Evolutionary conservation across 2,888 invertebrate species (phyloP).

Genomic region (Plutella xylostella): DNA sequence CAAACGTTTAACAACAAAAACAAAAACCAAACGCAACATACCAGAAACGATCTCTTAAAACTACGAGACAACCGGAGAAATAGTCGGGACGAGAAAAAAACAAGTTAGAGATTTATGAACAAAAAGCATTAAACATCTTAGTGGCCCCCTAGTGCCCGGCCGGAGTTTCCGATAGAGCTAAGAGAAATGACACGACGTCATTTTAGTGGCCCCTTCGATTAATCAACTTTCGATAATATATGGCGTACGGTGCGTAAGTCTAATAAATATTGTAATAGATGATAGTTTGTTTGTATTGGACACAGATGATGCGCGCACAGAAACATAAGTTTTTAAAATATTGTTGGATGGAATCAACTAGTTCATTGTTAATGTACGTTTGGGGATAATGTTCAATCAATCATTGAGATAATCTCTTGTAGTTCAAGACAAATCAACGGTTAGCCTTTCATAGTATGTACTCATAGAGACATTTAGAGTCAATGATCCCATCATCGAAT

Average conservation of each 20-base stretch:
- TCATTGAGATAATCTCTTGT: too few relatives aligned
- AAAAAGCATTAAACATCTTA: slow-evolving; percentile 43
- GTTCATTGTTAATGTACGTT: too few relatives aligned
- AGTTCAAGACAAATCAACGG: too few relatives aligned
- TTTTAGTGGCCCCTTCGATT: slow-evolving; percentile 55
- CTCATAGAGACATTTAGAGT: too few relatives aligned
- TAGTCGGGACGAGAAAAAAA: slow-evolving; percentile 17
- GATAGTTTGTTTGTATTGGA: slow-evolving; percentile 12
- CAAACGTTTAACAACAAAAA: too few relatives aligned
- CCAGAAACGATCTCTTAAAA: too few relatives aligned
- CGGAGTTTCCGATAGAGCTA: slow-evolving; percentile 65
- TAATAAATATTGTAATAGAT: slow-evolving; percentile 17
- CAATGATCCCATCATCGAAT: too few relatives aligned
- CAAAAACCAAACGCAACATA: slow-evolving; percentile 2
- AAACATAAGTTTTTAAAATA: too few relatives aligned
- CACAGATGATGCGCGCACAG: too few relatives aligned
- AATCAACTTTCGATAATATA: slow-evolving; percentile 66
- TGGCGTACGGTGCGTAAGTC: slow-evolving; percentile 30
- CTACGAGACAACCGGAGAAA: slow-evolving; percentile 3
- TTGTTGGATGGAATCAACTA: too few relatives aligned
- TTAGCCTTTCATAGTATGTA: too few relatives aligned
- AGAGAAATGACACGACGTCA: slow-evolving; percentile 67
- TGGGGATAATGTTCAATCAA: too few relatives aligned
- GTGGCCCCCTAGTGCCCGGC: slow-evolving; percentile 60
- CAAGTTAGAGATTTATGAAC: slow-evolving; percentile 44